These are phyloP conservation scores for Mustelus asterias DNA, from an alignment of 2,113 vertebrate species.

Conservation along the genomic window DNA sequence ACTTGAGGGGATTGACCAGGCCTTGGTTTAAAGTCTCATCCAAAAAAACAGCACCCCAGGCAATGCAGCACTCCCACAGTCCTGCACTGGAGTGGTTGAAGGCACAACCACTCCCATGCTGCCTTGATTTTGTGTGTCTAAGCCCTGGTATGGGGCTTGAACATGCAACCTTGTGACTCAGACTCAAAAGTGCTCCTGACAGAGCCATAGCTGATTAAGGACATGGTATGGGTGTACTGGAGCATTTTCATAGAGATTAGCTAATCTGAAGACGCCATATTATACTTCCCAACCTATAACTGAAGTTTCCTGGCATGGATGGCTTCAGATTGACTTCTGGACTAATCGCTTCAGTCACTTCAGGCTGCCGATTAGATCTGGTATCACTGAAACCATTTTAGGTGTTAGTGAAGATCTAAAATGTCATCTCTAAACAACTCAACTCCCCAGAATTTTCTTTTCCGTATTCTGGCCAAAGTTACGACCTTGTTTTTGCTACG, in stretches of 20 bases:
- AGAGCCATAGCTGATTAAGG: not conserved
- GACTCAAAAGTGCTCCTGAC: too few species aligned
- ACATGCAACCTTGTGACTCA: too few species aligned
- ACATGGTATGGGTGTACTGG: not conserved
- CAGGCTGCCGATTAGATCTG: not conserved
- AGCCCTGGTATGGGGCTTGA: too few species aligned
- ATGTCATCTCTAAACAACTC: not conserved
- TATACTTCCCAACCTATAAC: not conserved
- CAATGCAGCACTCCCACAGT: too few species aligned
- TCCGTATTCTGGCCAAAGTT: not conserved
- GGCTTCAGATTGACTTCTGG: not conserved
- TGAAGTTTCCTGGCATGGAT: not conserved
- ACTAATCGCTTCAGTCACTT: not conserved
- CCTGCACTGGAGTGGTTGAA: too few species aligned
- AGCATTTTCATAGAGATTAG: not conserved
- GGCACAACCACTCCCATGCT: too few species aligned
- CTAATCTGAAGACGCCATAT: not conserved
- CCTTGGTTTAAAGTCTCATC: too few species aligned
- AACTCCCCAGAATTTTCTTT: not conserved
- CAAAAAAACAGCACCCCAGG: too few species aligned
- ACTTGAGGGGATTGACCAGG: not conserved
- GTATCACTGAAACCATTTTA: not conserved
- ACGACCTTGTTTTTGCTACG: not conserved
- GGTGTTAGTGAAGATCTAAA: not conserved
- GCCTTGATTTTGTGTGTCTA: too few species aligned